Evolutionary conservation across 2,888 invertebrate genomes (phyloP), one percentile per base, ranked within the genome.

Genomic region (Agapostemon virescens): DNA sequence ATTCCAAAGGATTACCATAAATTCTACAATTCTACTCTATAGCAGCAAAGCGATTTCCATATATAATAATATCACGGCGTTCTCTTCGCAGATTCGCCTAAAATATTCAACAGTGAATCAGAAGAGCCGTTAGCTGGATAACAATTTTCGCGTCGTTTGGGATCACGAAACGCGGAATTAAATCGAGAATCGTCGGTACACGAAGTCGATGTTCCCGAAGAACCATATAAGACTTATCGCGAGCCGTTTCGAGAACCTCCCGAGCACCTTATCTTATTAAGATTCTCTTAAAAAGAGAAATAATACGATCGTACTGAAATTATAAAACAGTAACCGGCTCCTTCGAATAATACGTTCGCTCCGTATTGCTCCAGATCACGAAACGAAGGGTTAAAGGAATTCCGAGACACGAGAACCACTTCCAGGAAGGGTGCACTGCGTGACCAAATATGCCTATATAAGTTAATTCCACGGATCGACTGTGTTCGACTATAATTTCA

Each of bases 381-480:
- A 40, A 26, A 69, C 52, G 20, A 40, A 30, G 20, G 36, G 40
- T 70, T 30, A 7, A 26, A 17, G 38, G 30, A 30, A 38, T 15
- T 36, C 33, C 38, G n/a, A 33, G 20, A 33, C 42, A 23, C 26
- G 26, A 30, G 52, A 73, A 40, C 67, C 5, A 33, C 38, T 74
- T 66, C 64, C 72, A 66, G 49, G 64, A 73, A 64, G 23, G 36
- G 64, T 49, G 38, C 64, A 15, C 33, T 55, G 66, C 67, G 40
- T 15, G 68, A 74, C 67, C 74, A 67, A 74, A 42, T 74, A 74
- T 38, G 68, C 68, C 74, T 74, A 67, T 66, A 66, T 40, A 61
- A 73, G 72, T 73, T 73, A 58, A 58, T 58, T 30, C 36, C 30
- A 70, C 40, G 49, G 64, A 66, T 52, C 52, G 38, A 23, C 66